Evolutionary conservation across 2,113 vertebrate species (phyloP), one percentile per base, ranked within the genome.

Genomic region (Puntigrus tetrazona): DNA sequence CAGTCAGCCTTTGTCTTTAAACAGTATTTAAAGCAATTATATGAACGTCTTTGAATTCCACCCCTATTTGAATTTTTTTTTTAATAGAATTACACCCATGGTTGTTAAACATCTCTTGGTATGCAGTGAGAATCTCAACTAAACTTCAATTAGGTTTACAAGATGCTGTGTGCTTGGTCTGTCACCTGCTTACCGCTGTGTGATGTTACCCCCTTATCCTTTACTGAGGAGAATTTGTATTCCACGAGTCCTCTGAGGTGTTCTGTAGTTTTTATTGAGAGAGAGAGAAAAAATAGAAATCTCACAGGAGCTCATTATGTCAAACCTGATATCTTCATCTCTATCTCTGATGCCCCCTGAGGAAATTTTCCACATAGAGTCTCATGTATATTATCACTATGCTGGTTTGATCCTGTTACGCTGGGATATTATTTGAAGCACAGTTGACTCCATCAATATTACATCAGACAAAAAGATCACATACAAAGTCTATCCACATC

Each of bases 291-390:
- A 84, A 80, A 74, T 52, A 65, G 70, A 83, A 81, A 65, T 63
- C 78, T 88, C 74, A 25, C 67, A 59, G 67, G 89, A 78, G 78
- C 86, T 85, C 83, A 79, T 74, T 83, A 63, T 85, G 84, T 83
- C 79, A 87, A 87, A 70, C 72, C 82, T 85, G 90, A 87, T 76
- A 80, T 88, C 88, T 84, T 90, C 31, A 77, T 85, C 82, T 88
- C 63, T 82, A 80, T 84, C 77, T 80, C 27, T 67, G 78, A 81
- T 77, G 63, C 84, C 84, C 83, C 61, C 75, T 67, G 81, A 83
- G 84, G 77, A 50, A 70, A 45, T 55, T 45, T 80, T 73, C 43
- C 63, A 57, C 75, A 79, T 47, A 80, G 82, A 72, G 65, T 67
- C 87, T 43, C 59, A 73, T 38, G 31, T 77, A 75, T 82, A 52